Base-by-base conservation (phyloP, 2,113 vertebrate species). In the Clarias batrachus region DNA sequence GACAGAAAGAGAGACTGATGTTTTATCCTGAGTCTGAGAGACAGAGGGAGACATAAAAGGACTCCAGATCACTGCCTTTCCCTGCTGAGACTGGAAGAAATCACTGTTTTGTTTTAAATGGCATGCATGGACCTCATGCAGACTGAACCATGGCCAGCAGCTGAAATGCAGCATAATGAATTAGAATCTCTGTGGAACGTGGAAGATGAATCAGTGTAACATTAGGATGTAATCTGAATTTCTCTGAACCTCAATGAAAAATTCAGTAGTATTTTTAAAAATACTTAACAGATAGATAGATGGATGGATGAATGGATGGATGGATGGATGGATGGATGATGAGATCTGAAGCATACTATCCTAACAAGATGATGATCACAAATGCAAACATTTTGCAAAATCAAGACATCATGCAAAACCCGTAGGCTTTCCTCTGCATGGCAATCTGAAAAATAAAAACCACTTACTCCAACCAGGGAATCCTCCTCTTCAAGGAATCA, bases 111-210 rank as follows among this genome's bases (percentile, higher is more conserved):
- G 86, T 37, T 87, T 91, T 60, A 48, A 48, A 48, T 70, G 56
- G 66, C 94, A 93, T 94, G 93, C 94, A 86, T 83, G 71, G 81
- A 27, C 82, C 63, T 81, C 90, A 91, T 91, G 91, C 90, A 87
- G 87, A 88, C 88, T 91, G 87, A 86, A 86, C 52, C 25, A 57
- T 78, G 19, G 85, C 66, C 91, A 73, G 25, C 68, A 63, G 76
- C 65, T 84, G 83, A 76, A 89, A 88, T 87, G 85, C 86, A 87
- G 84, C 41, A 86, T 81, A 85, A 87, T 12, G 27, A 84, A 74
- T 63, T 3, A 30, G 37, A 57, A 57, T 59, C 25, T 87, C 60
- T 81, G 82, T 73, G 13, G 76, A 54, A 41, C 62, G 78, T 65
- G 13, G 62, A 54, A 56, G 33, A 80, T 68, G 48, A 57, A 66